These are phyloP conservation scores for Hippoglossus stenolepis DNA, from an alignment of 2,113 vertebrate genomes.

Conservation along the genomic window DNA sequence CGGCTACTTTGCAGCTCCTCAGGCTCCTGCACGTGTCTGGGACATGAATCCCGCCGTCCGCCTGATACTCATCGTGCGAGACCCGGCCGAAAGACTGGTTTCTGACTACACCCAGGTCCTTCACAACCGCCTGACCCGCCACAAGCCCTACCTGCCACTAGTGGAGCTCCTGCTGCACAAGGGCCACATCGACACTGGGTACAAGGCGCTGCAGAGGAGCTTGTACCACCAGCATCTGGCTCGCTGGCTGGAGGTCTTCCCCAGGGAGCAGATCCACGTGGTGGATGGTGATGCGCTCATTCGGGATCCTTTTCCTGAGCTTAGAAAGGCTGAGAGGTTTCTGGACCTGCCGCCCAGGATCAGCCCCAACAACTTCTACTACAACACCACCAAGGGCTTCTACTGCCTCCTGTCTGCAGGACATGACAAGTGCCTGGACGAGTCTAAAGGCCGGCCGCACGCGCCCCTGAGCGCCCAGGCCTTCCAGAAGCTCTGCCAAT, in stretches of 20 bases:
- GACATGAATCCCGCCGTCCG: slow-evolving; percentile 79
- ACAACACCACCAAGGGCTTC: slow-evolving; percentile 87
- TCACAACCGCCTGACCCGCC: slow-evolving; percentile 82
- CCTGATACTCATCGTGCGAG: slow-evolving; percentile 84
- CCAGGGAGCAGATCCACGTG: slow-evolving; percentile 82
- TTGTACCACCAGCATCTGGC: slow-evolving; percentile 83
- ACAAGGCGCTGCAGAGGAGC: slow-evolving; percentile 87
- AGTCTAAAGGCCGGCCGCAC: slow-evolving; percentile 85
- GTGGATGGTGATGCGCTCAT: slow-evolving; percentile 86
- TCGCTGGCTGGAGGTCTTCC: slow-evolving; percentile 84
- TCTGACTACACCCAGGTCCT: slow-evolving; percentile 89
- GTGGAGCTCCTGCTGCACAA: slow-evolving; percentile 80
- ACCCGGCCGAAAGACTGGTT: slow-evolving; percentile 84
- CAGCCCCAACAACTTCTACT: slow-evolving; percentile 84
- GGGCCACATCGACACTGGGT: slow-evolving; percentile 76
- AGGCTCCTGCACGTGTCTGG: slow-evolving; percentile 78
- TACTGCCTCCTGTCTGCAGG: slow-evolving; percentile 84
- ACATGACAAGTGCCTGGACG: slow-evolving; percentile 85
- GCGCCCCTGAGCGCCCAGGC: slow-evolving; percentile 77
- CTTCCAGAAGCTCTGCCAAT: slow-evolving; percentile 82
- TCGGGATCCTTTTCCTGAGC: slow-evolving; percentile 83
- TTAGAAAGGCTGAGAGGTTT: slow-evolving; percentile 83
- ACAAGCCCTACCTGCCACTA: slow-evolving; percentile 83
- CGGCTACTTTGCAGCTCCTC: slow-evolving; percentile 82
- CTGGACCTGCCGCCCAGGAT: slow-evolving; percentile 81